Conservation (phyloP, 2,797 vertebrate species). For the Carduelis carduelis region DNA sequence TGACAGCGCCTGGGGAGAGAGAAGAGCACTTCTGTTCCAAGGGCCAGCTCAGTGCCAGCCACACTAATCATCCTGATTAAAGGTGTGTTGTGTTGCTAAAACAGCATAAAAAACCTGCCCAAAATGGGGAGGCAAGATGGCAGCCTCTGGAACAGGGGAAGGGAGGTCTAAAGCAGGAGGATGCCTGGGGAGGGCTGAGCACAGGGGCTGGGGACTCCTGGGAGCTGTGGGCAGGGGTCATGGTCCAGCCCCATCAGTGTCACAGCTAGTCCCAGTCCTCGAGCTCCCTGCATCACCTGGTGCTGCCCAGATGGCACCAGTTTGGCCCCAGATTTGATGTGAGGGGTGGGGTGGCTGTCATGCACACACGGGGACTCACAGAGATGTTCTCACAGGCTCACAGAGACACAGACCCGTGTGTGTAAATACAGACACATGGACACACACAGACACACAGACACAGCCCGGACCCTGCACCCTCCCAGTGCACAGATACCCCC, state of each 20-base stretch:
- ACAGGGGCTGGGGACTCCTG: rapidly evolving
- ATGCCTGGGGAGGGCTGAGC: not conserved
- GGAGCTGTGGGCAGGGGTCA: rapidly evolving
- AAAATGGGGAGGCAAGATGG: not conserved
- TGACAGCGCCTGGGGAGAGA: not conserved
- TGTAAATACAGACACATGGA: not conserved
- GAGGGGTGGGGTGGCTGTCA: not conserved
- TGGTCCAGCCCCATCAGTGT: not conserved
- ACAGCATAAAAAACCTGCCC: not conserved
- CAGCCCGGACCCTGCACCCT: not conserved
- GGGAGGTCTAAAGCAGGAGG: not conserved
- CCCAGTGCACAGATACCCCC: rapidly evolving
- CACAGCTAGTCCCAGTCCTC: rapidly evolving
- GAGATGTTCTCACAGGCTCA: not conserved
- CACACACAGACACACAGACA: not conserved
- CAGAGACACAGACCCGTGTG: not conserved
- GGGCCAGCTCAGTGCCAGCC: not conserved
- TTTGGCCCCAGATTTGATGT: not conserved
- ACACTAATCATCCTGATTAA: not conserved
- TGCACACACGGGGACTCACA: no score
- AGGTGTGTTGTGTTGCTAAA: not conserved
- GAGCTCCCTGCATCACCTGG: not conserved
- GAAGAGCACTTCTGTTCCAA: not conserved
- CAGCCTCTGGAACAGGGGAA: not conserved
- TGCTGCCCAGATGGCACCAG: not conserved